Conservation (phyloP, 2,888 invertebrate genomes). For the Thyatira batis region DNA sequence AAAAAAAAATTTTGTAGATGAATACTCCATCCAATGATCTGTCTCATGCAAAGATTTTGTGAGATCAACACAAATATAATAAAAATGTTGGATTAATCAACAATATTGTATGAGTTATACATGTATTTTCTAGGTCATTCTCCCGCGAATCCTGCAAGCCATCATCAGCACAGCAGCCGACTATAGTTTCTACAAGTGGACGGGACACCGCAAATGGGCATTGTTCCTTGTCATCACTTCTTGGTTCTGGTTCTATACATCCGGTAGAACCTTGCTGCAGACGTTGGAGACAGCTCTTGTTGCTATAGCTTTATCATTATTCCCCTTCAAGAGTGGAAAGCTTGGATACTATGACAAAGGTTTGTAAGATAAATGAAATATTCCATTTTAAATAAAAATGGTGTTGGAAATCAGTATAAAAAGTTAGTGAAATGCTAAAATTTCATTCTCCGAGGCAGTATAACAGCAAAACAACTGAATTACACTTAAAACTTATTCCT, state of each 20-base stretch:
- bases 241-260: constrained; percentile 97
- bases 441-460: too few relatives aligned
- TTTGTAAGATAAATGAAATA: too few relatives aligned
- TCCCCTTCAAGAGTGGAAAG: constrained; percentile 84
- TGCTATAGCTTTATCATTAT: constrained; percentile 90
- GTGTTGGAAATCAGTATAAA: background rate
- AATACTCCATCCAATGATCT: too few relatives aligned
- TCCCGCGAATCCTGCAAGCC: constrained; percentile 93
- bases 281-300: constrained; percentile 92
- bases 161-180: constrained; percentile 90
- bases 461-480: too few relatives aligned
- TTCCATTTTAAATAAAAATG: too few relatives aligned
- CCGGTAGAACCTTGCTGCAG: constrained; percentile 93
- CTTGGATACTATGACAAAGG: constrained; percentile 64
- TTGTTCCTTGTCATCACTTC: constrained; percentile 88
- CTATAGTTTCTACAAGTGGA: constrained; percentile 86
- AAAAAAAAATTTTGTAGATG: too few relatives aligned
- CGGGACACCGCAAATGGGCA: constrained; percentile 88
- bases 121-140: constrained; percentile 82
- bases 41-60: too few relatives aligned
- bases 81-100: too few relatives aligned
- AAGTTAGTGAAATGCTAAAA: too few relatives aligned
- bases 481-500: too few relatives aligned
- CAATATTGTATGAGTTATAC: too few relatives aligned
- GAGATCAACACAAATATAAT: too few relatives aligned